Base-by-base conservation (phyloP, 2,113 vertebrate species). In the Thymallus thymallus region DNA sequence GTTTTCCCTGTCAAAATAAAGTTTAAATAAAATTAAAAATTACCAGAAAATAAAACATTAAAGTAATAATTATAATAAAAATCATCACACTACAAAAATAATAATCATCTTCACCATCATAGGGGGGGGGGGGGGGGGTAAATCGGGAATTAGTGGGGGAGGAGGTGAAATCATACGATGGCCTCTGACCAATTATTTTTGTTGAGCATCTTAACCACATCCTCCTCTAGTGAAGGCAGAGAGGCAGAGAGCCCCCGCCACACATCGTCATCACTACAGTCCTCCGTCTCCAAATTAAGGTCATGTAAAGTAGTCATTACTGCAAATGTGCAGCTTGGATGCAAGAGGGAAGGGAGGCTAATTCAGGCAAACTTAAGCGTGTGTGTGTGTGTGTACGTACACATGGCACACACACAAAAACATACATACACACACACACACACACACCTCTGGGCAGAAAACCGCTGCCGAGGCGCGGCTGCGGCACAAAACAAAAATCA, bases 291-390 rank as follows among this genome's bases (percentile, higher is more conserved):
- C 68, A 85, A 88, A 91, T 88, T 87, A 88, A 87, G 86, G 81
- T 88, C 85, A 89, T 60, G 74, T 74, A 79, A 86, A 82, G 73
- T 62, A 86, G 85, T 93, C 93, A 92, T 87, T 92, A 94, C 86
- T 86, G 88, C 84, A 85, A 71, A 86, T 86, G 83, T 88, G 77
- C 86, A 78, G 90, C 91, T 82, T 80, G 89, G 91, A 93, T 74
- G 89, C 90, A 84, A 90, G 68, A 89, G 85, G 80, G 68, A 89
- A 84, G 80, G 63, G 63, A 26, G 79, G 79, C 90, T 91, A 91
- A 93, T 87, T 91, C 84, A 87, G 87, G 87, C 87, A 87, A 90
- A 90, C 86, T 56, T 76, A 83, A 81, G 66, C 14, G 29, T 60
- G 74, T 67, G 81, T 62, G 69, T 18, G 72, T 72, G 60, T 65